phyloP scores from a whole-genome alignment of 2,888 invertebrate genomes.

The Liodrosophila aerea region DNA sequence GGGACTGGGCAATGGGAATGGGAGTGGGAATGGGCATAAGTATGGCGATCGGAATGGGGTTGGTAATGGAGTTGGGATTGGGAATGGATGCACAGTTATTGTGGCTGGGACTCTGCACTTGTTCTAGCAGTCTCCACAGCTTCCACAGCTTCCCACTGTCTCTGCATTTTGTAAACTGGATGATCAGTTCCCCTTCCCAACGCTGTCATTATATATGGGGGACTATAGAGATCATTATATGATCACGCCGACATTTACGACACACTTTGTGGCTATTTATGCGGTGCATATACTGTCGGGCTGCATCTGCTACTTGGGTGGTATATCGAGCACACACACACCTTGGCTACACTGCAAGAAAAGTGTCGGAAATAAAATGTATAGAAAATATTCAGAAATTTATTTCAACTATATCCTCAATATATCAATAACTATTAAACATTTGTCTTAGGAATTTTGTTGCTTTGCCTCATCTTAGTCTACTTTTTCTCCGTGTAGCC shows the following conservation, averaged over 20 bases:
- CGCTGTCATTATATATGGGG: neutral
- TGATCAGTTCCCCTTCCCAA: conserved; percentile 12
- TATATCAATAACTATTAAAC: too few relatives aligned
- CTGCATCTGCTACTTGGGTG: conserved; percentile 61
- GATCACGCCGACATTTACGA: conserved; percentile 74
- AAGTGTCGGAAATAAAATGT: neutral
- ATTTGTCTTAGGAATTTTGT: too few relatives aligned
- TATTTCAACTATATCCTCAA: too few relatives aligned
- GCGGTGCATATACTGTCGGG: conserved; percentile 64
- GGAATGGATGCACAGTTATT: conserved; percentile 50
- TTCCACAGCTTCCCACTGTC: too few relatives aligned
- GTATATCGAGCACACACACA: conserved; percentile 65
- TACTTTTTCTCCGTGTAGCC: conserved; percentile 6
- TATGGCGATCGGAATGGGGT: conserved; percentile 24
- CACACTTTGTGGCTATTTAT: conserved; percentile 78
- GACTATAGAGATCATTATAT: conserved; percentile 60
- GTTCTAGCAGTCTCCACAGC: conserved; percentile 63
- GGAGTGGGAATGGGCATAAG: conserved; percentile 20
- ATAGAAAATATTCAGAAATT: too few relatives aligned
- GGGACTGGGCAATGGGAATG: conserved; percentile 3
- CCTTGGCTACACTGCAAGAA: conserved; percentile 31
- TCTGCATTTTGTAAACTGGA: conserved; percentile 69
- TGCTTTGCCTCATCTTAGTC: too few relatives aligned
- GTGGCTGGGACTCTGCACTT: conserved; percentile 55
- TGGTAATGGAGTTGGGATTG: conserved; percentile 10